These are phyloP conservation scores for Oligia strigilis DNA, from an alignment of 2,888 invertebrate genomes.

Conservation along the genomic window DNA sequence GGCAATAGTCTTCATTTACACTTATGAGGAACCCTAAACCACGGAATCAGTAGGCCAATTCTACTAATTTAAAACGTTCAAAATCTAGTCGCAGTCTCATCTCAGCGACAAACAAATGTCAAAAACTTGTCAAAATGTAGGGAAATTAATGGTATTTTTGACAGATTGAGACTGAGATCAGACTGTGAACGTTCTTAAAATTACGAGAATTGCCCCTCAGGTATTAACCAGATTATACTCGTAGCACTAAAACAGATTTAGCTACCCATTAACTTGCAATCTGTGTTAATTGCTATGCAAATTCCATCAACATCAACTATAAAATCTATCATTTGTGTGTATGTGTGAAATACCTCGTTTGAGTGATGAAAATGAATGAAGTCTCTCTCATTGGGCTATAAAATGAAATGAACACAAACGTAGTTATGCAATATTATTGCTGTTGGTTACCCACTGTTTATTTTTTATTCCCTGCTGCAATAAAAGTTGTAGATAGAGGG, in stretches of 20 bases:
- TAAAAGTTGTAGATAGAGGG: neutral
- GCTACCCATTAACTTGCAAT: constrained; percentile 57
- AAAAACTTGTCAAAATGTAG: too few species aligned
- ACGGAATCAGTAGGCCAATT: too few species aligned
- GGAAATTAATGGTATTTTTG: too few species aligned
- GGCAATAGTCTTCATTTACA: neutral
- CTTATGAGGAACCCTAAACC: constrained; percentile 22
- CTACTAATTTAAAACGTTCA: too few species aligned
- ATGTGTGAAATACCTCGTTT: constrained; percentile 50
- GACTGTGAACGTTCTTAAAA: too few species aligned
- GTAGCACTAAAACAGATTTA: constrained; percentile 50
- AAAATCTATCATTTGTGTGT: constrained; percentile 37
- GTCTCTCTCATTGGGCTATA: constrained; percentile 8
- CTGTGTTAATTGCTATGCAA: constrained; percentile 68
- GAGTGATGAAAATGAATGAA: constrained; percentile 19
- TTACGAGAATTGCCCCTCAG: too few species aligned
- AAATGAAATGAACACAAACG: constrained; percentile 21
- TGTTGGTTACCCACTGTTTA: neutral
- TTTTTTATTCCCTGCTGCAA: neutral
- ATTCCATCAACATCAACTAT: constrained; percentile 48
- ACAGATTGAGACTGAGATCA: too few species aligned
- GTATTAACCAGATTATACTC: constrained; percentile 49
- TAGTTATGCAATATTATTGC: neutral
- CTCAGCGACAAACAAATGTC: too few species aligned
- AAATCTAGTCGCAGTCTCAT: too few species aligned